Percentiles rank a stretch among this genome's conserved stretches.
These are phyloP conservation scores for Perca fluviatilis DNA, from an alignment of 2,113 vertebrate species.

Conservation along the genomic window DNA sequence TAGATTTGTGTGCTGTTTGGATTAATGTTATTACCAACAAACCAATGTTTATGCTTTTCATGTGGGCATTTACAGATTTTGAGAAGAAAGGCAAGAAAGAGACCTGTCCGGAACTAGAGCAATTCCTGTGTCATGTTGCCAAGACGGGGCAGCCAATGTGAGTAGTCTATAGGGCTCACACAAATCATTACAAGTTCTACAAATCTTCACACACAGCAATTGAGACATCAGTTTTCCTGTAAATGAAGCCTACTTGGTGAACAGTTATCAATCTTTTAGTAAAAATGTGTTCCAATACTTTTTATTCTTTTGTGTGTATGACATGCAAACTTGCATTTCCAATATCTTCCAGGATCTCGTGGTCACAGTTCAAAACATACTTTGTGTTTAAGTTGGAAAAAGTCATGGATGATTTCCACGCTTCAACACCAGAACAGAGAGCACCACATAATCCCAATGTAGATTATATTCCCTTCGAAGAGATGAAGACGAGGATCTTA, in stretches of 20 bases:
- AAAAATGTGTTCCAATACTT: not conserved
- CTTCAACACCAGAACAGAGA: slow-evolving; percentile 92
- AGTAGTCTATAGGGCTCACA: slow-evolving; percentile 78
- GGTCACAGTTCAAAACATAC: slow-evolving; percentile 97
- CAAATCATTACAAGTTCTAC: not conserved
- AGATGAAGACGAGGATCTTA: slow-evolving; percentile 96
- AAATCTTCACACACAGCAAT: not conserved
- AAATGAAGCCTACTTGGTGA: not conserved
- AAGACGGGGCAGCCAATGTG: slow-evolving; percentile 96
- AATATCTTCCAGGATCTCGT: slow-evolving; percentile 89
- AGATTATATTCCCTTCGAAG: slow-evolving; percentile 95
- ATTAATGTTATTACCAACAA: not conserved
- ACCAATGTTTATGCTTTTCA: not conserved
- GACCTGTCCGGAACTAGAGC: slow-evolving; percentile 90
- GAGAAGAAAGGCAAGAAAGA: slow-evolving; percentile 97
- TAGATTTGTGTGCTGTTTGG: not conserved
- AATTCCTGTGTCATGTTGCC: slow-evolving; percentile 95
- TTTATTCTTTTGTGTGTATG: not conserved
- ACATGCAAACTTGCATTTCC: not conserved
- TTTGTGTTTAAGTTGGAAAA: slow-evolving; percentile 98
- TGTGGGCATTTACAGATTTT: slow-evolving; percentile 88
- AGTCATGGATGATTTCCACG: slow-evolving; percentile 96
- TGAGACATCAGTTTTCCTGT: not conserved
- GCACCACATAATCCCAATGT: slow-evolving; percentile 93
- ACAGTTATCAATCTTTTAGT: not conserved